Evolutionary conservation across 1,140 invertebrate species (phyloP).

Genomic region (Temnothorax longispinosus): DNA sequence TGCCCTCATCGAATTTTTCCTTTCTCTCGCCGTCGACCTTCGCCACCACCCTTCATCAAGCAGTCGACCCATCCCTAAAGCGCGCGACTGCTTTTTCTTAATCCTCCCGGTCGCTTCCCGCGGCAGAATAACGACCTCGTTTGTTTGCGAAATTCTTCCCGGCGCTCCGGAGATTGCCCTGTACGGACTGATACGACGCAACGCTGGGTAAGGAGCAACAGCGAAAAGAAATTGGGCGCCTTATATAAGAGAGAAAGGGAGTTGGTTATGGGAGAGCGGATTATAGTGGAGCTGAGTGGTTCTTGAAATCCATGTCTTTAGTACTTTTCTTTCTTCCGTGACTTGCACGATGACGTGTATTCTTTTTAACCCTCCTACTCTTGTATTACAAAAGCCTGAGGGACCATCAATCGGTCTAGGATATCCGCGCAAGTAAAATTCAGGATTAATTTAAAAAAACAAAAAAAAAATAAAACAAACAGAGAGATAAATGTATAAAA

Average conservation of each 20-base stretch:
- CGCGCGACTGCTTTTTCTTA: slow-evolving; percentile 37
- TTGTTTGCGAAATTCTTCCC: slow-evolving; percentile 69
- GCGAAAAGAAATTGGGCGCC: slow-evolving; percentile 27
- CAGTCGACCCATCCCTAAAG: background rate
- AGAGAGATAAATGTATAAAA: background rate
- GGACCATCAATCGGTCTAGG: background rate
- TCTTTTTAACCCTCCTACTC: slow-evolving; percentile 1
- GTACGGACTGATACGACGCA: background rate
- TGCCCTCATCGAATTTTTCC: slow-evolving; percentile 24
- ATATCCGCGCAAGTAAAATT: background rate
- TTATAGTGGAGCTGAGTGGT: slow-evolving; percentile 3
- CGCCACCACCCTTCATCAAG: background rate
- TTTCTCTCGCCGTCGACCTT: slow-evolving; percentile 32
- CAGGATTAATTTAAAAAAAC: background rate
- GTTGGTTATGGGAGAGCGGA: background rate
- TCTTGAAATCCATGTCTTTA: slow-evolving; percentile 36
- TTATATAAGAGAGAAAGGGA: background rate
- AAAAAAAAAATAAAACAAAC: background rate
- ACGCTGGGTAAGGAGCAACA: background rate
- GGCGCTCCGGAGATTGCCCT: background rate
- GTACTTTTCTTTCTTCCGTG: slow-evolving; percentile 12
- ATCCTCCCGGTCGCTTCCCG: slow-evolving; percentile 42
- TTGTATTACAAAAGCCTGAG: background rate
- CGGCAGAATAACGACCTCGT: slow-evolving; percentile 72
- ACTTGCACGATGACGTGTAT: background rate